Evolutionary conservation across 2,113 vertebrate species (phyloP).

Genomic region (Proterorhinus semilunaris): DNA sequence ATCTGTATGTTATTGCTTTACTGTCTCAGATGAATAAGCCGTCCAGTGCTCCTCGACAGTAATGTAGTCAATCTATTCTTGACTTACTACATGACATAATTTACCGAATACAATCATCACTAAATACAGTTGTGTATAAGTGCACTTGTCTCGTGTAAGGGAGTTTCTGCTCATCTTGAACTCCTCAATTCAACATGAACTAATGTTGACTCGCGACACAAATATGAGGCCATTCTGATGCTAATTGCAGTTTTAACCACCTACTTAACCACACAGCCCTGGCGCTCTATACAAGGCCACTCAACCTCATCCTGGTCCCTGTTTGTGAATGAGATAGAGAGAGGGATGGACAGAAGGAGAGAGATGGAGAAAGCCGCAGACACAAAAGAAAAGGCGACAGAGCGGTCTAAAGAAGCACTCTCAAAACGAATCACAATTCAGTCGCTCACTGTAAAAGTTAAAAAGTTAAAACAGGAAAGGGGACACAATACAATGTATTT

Average conservation of each 20-base stretch:
- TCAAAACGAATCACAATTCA: background rate
- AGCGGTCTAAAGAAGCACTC: conserved; percentile 14
- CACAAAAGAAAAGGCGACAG: conserved; percentile 4
- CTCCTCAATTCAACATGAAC: conserved; percentile 63
- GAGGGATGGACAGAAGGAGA: conserved; percentile 11
- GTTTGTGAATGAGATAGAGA: conserved; percentile 15
- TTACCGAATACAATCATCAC: background rate
- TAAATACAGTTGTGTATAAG: background rate
- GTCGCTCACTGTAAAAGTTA: background rate
- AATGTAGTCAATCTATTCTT: background rate
- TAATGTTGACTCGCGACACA: conserved; percentile 76
- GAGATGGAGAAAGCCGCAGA: conserved; percentile 1
- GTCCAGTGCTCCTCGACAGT: background rate
- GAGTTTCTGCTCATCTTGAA: conserved; percentile 20
- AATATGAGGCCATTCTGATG: conserved; percentile 76
- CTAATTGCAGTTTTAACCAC: conserved; percentile 73
- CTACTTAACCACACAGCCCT: conserved; percentile 70
- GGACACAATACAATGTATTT: background rate
- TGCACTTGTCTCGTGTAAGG: background rate
- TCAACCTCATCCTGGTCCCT: conserved; percentile 35
- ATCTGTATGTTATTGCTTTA: background rate
- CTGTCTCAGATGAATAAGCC: background rate
- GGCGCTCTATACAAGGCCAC: conserved; percentile 57
- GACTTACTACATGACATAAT: background rate
- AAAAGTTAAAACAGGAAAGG: background rate